These are phyloP conservation scores for Synanthedon andrenaeformis DNA, from an alignment of 2,888 invertebrate genomes.

Conservation along the genomic window DNA sequence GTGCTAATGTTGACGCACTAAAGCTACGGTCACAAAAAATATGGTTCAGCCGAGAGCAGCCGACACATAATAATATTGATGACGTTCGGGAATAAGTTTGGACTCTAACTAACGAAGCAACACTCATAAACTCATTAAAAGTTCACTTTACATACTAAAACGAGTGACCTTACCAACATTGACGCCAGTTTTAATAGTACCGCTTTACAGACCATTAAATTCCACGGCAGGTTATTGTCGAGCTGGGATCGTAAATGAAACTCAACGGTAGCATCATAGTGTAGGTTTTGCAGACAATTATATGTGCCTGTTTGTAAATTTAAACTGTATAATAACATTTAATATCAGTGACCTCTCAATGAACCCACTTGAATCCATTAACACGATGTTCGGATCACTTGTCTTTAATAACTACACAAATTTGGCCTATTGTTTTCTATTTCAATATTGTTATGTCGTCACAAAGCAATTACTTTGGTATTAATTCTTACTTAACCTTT, in stretches of 20 bases:
- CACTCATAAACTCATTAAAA: conserved; percentile 65
- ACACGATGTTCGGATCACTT: background rate
- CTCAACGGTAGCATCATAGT: conserved; percentile 25
- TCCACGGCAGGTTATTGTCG: conserved; percentile 54
- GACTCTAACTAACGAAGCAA: conserved; percentile 10
- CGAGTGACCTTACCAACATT: conserved; percentile 52
- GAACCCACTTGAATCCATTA: conserved; percentile 1
- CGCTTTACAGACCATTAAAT: conserved; percentile 60
- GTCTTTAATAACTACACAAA: background rate
- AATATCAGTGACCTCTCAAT: conserved; percentile 1
- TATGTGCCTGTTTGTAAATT: conserved; percentile 2
- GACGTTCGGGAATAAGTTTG: conserved; percentile 26
- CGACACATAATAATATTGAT: conserved; percentile 1
- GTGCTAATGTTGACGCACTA: too few relatives aligned
- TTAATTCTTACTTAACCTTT: background rate
- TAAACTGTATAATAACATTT: conserved; percentile 1
- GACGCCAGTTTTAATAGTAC: conserved; percentile 62
- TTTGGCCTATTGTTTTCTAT: background rate
- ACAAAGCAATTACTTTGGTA: background rate
- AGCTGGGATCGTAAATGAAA: conserved; percentile 57
- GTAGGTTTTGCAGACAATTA: conserved; percentile 11
- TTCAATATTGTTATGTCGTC: background rate
- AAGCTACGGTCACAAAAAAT: background rate
- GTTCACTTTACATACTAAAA: conserved; percentile 52
- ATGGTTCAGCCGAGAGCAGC: background rate